A percentile compares a stretch with the other conserved stretches of the same genome.
phyloP scores from a whole-genome alignment of 2,797 vertebrate species.

The Oryzias sinensis region DNA sequence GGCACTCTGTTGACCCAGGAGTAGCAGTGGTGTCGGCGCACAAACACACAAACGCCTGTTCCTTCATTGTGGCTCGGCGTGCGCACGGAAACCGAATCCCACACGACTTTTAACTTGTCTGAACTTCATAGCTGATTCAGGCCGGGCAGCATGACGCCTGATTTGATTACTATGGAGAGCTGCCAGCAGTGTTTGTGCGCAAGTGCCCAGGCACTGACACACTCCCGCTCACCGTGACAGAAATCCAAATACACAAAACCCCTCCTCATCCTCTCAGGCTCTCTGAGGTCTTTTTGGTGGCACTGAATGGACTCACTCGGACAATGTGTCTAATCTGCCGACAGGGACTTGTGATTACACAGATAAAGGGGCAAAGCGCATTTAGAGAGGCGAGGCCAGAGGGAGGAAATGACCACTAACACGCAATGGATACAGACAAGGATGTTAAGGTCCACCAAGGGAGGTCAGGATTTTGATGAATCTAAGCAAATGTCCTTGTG shows the following conservation, averaged over 20 bases:
- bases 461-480: slow-evolving; percentile 54
- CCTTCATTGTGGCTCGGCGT: slow-evolving; percentile 1
- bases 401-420: slow-evolving; percentile 49
- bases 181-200: slow-evolving; percentile 61
- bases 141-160: slow-evolving; percentile 44
- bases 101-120: slow-evolving; percentile 50
- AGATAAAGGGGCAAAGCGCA: slow-evolving; percentile 54
- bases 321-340: slow-evolving; percentile 53
- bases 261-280: slow-evolving; percentile 41
- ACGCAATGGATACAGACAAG: slow-evolving; percentile 61
- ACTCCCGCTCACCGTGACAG: slow-evolving; percentile 6
- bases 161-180: slow-evolving; percentile 64
- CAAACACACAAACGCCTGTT: slow-evolving; percentile 18
- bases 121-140: slow-evolving; percentile 45
- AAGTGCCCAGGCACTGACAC: slow-evolving; percentile 40
- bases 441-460: slow-evolving; percentile 48
- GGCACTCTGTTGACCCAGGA: slow-evolving; percentile 55
- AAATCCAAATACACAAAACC: slow-evolving; percentile 14
- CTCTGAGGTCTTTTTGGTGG: slow-evolving; percentile 12
- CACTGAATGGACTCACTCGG: slow-evolving; percentile 52
- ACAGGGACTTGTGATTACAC: slow-evolving; percentile 51
- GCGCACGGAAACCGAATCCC: slow-evolving; percentile 4
- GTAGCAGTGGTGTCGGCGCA: slow-evolving; percentile 20
- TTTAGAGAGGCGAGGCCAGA: slow-evolving; percentile 38
- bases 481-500: slow-evolving; percentile 15